Base-by-base conservation (phyloP, 2,797 vertebrate species). In the Myotis findleyi region DNA sequence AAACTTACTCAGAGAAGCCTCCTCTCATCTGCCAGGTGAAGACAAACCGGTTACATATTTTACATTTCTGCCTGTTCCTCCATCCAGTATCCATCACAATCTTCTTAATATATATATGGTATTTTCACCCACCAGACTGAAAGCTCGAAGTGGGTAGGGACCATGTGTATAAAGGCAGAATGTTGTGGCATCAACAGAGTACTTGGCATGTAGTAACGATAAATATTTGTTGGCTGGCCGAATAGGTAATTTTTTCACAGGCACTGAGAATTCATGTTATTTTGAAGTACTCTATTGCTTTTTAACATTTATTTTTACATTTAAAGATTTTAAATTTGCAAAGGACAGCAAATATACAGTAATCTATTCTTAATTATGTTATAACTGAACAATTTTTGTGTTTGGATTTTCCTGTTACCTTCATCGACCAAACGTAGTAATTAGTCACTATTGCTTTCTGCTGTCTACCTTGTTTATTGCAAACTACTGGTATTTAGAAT, bases 361-460 rank as follows among this genome's bases (percentile, higher is more conserved):
- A 81, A 93, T 95, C 62, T 89, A 96, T 87, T 95, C 69, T 96
- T 96, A 97, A 95, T 97, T 96, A 96, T 53, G 47, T 93, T 92
- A 91, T 41, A 92, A 57, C 62, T 79, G 25, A 91, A 96, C 55
- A 92, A 33, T 96, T 92, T 96, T 96, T 55, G 59, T 85, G 16
- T 95, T 96, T 95, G 87, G n/a, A 73, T 95, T 96, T 92, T 94
- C 18, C 33, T 93, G 7, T 94, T 95, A 55, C 83, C 73, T 75
- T 96, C 95, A 82, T 66, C 95, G 80, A 95, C 77, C 89, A 97
- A 95, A 87, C 77, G 64, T 87, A 85, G 47, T 41, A 94, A 82
- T 94, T 87, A 96, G 55, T 96, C 69, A 96, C 91, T 95, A 80
- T 62, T 93, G 30, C 36, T 94, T 97, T 97, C 47, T 93, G 38